Conservation (phyloP, 2,888 invertebrate genomes). For the Tortrix viridana region DNA sequence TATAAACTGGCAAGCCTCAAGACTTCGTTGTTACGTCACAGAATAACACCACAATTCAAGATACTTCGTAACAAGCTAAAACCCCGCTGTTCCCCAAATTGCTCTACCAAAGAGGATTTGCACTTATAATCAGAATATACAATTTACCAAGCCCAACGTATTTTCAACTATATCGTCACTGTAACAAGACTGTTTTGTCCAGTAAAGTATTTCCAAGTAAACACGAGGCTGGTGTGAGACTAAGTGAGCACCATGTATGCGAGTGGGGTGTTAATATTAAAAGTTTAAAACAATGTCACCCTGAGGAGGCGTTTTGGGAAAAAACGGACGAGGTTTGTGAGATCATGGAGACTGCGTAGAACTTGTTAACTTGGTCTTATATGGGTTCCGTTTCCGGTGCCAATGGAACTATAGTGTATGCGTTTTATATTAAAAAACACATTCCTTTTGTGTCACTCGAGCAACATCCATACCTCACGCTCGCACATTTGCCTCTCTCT, state of each 20-base stretch:
- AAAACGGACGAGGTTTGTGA: slow-evolving; percentile 41
- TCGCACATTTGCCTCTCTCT: no score
- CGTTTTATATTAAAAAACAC: no score
- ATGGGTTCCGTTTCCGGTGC: no score
- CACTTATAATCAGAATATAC: slow-evolving; percentile 44
- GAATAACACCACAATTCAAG: slow-evolving; percentile 24
- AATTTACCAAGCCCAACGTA: slow-evolving; percentile 22
- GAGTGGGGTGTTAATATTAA: slow-evolving; percentile 51
- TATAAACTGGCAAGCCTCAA: no score
- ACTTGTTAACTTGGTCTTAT: background rate
- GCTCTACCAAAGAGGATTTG: slow-evolving; percentile 51
- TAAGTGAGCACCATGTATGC: slow-evolving; percentile 45
- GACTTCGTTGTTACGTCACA: no score
- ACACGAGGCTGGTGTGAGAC: slow-evolving; percentile 32
- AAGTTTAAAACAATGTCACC: slow-evolving; percentile 44
- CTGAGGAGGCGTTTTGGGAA: slow-evolving; percentile 36
- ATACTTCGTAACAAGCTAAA: slow-evolving; percentile 46
- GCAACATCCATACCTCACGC: no score
- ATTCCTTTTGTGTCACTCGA: no score
- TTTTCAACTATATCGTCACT: slow-evolving; percentile 25
- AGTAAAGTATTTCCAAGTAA: slow-evolving; percentile 33
- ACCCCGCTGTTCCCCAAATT: slow-evolving; percentile 50
- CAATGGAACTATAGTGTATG: no score
- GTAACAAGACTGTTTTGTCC: slow-evolving; percentile 1
- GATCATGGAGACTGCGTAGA: background rate